Percentiles rank a stretch among this genome's conserved stretches.
phyloP scores from a whole-genome alignment of 2,888 invertebrate species.

The Dendrolimus houi region DNA sequence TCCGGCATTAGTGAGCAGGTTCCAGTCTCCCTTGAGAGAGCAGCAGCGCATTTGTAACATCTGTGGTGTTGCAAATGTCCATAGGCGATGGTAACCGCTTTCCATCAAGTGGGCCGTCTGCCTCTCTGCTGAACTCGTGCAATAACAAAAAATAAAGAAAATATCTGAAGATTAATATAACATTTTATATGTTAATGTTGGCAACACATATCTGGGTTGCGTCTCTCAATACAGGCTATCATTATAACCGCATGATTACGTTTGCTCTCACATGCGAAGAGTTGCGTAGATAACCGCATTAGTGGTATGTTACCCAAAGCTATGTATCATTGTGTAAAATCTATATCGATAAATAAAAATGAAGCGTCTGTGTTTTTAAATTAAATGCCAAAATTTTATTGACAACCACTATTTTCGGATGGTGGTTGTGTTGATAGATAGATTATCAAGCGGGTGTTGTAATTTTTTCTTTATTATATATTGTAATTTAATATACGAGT shows the following conservation, averaged over 20 bases:
- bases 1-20: no score
- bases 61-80: not conserved
- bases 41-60: not conserved
- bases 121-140: not conserved
- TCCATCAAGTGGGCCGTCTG: not conserved
- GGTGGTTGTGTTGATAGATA: no score
- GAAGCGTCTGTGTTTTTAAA: no score
- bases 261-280: not conserved
- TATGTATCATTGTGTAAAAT: no score
- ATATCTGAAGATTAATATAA: not conserved
- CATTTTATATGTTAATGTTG: not conserved
- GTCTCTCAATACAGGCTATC: not conserved
- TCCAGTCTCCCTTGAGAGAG: no score
- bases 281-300: not conserved
- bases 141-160: not conserved
- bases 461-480: no score
- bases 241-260: not conserved
- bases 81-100: not conserved
- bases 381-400: no score
- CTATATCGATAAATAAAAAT: no score
- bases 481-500: no score
- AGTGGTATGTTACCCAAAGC: not conserved
- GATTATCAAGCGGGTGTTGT: no score
- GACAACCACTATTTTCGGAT: no score
- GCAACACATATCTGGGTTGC: not conserved